phyloP scores from a whole-genome alignment of 1,140 invertebrate species.

The Drosophila funebris region DNA sequence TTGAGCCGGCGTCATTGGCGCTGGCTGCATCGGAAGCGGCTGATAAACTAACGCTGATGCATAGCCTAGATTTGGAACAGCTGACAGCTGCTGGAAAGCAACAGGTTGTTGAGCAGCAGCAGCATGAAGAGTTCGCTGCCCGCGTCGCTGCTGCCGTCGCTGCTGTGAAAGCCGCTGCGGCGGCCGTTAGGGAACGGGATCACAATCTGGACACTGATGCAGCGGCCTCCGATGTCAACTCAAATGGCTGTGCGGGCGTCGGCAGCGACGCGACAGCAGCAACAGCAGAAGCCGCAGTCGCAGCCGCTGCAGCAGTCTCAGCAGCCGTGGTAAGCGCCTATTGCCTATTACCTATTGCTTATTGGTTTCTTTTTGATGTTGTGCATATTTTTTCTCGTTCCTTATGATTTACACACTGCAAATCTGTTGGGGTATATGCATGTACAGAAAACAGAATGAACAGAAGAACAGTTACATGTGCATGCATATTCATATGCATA shows the following conservation, averaged over 20 bases:
- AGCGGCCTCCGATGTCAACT: conserved; percentile 23
- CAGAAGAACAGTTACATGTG: not conserved
- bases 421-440: not conserved
- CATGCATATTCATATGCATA: not conserved
- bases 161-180: conserved; percentile 61
- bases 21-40: conserved; percentile 48
- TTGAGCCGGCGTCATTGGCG: conserved; percentile 21
- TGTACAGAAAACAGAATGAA: not conserved
- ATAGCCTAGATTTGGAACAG: conserved; percentile 73
- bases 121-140: conserved; percentile 56
- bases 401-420: conserved; percentile 12
- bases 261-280: conserved; percentile 28
- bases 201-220: conserved; percentile 42
- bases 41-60: conserved; percentile 66
- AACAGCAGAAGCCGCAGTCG: not conserved
- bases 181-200: conserved; percentile 53
- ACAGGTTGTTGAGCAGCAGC: conserved; percentile 46
- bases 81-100: conserved; percentile 54
- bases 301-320: conserved; percentile 38
- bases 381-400: conserved; percentile 41
- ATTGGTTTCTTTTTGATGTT: conserved; percentile 34
- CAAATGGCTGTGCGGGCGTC: conserved; percentile 39
- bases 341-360: conserved; percentile 30
- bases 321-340: conserved; percentile 69
- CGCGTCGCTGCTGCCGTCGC: conserved; percentile 71